phyloP scores from a whole-genome alignment of 2,888 invertebrate genomes.

The Philereme transversata region DNA sequence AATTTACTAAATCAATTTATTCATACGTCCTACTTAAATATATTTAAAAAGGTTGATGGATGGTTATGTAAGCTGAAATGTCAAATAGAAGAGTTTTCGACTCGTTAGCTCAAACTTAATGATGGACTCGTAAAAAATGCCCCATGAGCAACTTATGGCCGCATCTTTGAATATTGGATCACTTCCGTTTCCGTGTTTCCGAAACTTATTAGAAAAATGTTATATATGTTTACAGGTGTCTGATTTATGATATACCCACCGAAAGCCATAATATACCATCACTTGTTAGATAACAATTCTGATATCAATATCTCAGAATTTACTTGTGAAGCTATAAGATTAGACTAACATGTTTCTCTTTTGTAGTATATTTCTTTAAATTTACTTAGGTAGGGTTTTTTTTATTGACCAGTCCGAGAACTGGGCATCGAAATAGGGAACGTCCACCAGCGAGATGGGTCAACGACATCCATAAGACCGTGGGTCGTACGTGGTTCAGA shows the following conservation, averaged over 20 bases:
- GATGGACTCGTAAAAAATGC: constrained; percentile 13
- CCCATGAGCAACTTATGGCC: constrained; percentile 9
- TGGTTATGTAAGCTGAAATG: constrained; percentile 19
- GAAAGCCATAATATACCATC: not conserved
- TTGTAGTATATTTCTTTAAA: no score
- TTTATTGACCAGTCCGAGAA: no score
- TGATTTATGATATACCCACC: constrained; percentile 6
- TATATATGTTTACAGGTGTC: constrained; percentile 5
- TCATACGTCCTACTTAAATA: constrained; percentile 14
- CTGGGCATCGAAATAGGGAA: no score
- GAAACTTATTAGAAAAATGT: constrained; percentile 6
- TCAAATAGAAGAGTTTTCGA: not conserved
- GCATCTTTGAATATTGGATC: constrained; percentile 14
- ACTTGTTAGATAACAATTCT: constrained; percentile 5
- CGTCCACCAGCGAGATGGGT: no score
- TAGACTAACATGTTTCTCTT: no score
- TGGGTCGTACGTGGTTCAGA: no score
- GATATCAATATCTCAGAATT: no score
- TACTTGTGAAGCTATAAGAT: no score
- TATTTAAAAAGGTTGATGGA: constrained; percentile 10
- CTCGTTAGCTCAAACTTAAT: constrained; percentile 8
- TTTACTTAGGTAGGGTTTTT: no score
- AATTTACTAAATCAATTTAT: constrained; percentile 20
- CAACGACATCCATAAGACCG: no score
- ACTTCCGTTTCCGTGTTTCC: constrained; percentile 26